Base-by-base conservation (phyloP, 2,113 vertebrate species). In the Rhineura floridana region DNA sequence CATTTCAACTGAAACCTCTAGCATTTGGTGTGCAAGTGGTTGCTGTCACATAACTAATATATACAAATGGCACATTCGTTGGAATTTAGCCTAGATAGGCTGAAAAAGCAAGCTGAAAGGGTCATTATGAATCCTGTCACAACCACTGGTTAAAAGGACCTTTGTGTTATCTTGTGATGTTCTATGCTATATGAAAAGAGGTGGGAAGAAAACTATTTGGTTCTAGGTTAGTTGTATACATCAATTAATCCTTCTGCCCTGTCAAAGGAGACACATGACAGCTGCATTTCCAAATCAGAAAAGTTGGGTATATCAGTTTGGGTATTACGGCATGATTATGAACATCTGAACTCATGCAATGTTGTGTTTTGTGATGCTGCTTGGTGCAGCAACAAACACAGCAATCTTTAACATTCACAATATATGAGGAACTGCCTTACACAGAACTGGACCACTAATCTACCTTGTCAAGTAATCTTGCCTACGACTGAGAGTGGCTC, bases 221-320 rank as follows among this genome's bases (percentile, higher is more conserved):
- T n/a, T n/a, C 9, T 39, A 9, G 2, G 4, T 73, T 72, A 84
- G 1, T 39, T 42, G 21, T 6, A 9, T n/a, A 78, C 46, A 48
- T 25, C 62, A 19, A 30, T 2, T 67, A 6, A 67, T 67, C 1
- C 65, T 75, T 67, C 44, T 3, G 52, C 25, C 44, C 36, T 33
- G 63, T 12, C 13, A 70, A 78, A 69, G 17, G 36, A 67, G n/a
- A 8, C 6, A 23, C 17, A 30, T 76, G 25, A 39, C 63, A 69
- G 44, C 5, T 1, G 28, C 3, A 6, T 79, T 79, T 52, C 76
- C 73, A 87, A 82, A 75, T 46, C 19, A 62, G 42, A 25, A 67
- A 11, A 23, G 42, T 76, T 79, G 25, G 25, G 39, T 4, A 23
- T 86, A 25, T 76, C 89, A 85, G 72, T 72, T 90, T 85, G 73